Evolutionary conservation across 2,797 vertebrate genomes (phyloP).

Genomic region (Crocodylus rhombifer): DNA sequence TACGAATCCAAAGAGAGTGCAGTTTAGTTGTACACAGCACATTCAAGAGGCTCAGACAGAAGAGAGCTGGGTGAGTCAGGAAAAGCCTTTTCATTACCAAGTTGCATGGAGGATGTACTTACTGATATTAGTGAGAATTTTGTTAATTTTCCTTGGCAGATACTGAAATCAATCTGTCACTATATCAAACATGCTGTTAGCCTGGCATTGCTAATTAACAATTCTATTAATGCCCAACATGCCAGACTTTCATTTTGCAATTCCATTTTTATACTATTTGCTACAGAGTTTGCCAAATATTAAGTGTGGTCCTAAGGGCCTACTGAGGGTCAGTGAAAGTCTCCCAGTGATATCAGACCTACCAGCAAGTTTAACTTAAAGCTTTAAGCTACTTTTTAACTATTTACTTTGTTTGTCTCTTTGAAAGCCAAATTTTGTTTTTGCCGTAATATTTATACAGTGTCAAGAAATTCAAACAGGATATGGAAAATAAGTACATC

Average conservation of each 20-base stretch:
- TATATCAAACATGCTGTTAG: not conserved
- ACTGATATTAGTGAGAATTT: not conserved
- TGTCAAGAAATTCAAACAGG: not conserved
- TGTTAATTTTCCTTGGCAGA: not conserved
- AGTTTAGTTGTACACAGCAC: not conserved
- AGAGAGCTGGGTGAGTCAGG: not conserved
- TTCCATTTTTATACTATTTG: not conserved
- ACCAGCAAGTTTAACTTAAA: not conserved
- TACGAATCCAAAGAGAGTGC: not conserved
- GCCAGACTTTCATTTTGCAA: not conserved
- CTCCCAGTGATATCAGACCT: not conserved
- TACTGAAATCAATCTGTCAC: not conserved
- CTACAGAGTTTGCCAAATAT: not conserved
- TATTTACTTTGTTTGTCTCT: not conserved
- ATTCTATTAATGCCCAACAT: not conserved
- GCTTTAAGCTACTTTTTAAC: not conserved
- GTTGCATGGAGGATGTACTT: not conserved
- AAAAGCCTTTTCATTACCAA: not conserved
- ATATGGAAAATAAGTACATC: not conserved
- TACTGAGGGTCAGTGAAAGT: not conserved
- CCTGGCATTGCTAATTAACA: not conserved
- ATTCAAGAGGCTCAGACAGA: not conserved
- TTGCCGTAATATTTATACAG: not conserved
- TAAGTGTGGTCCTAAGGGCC: not conserved
- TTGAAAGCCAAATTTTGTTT: not conserved